Evolutionary conservation across 1,140 invertebrate species (phyloP).

Genomic region (Ganaspis sp.): DNA sequence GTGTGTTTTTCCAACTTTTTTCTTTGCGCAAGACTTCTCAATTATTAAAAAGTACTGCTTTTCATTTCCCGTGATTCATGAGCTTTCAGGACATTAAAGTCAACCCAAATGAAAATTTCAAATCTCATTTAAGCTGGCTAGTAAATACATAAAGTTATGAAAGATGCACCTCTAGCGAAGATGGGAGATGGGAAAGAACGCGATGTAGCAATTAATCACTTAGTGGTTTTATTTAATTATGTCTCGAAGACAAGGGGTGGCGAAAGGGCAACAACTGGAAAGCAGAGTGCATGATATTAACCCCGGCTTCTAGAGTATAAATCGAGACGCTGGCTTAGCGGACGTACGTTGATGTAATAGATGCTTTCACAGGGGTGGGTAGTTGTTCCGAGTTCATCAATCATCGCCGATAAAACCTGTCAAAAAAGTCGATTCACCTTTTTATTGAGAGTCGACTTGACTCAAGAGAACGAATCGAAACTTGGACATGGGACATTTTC

Average conservation of each 20-base stretch:
- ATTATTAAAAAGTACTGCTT: neutral
- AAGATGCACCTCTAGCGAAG: neutral
- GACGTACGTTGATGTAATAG: conserved; percentile 20
- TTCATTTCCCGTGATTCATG: neutral
- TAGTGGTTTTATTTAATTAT: conserved; percentile 72
- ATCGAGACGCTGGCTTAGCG: conserved; percentile 35
- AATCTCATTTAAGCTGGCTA: no score
- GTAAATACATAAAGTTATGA: neutral
- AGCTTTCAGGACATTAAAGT: no score
- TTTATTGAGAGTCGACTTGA: neutral
- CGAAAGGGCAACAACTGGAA: neutral
- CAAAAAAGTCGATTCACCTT: conserved; percentile 53
- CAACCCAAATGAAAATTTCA: no score
- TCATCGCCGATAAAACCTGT: conserved; percentile 66
- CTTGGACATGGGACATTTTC: conserved; percentile 4
- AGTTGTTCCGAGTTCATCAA: conserved; percentile 61
- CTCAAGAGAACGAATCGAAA: neutral
- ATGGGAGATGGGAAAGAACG: conserved; percentile 33
- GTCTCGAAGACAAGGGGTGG: conserved; percentile 48
- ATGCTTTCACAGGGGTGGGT: neutral
- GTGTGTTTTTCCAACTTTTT: neutral
- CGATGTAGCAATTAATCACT: conserved; percentile 70
- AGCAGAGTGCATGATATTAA: conserved; percentile 10
- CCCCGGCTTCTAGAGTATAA: conserved; percentile 40
- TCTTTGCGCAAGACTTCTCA: neutral